Evolutionary conservation across 2,888 invertebrate species (phyloP), one percentile per base, ranked within the genome.

Genomic region (Aphodius sticticus): DNA sequence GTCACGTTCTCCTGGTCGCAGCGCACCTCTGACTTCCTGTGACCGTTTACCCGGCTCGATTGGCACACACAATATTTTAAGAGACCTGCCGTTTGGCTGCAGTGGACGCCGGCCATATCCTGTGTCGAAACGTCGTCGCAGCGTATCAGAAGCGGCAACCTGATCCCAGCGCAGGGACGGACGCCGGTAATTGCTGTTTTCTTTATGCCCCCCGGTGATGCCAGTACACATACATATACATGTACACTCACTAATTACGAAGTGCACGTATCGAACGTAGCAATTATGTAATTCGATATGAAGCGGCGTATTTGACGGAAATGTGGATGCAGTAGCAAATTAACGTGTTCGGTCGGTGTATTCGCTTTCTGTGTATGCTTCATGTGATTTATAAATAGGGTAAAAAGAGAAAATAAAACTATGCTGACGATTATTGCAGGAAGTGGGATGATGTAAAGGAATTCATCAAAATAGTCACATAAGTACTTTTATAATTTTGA

Each of bases 271-370:
- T 53, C 12, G 53, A 53, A 53, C 53, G 53, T 53, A 53, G 53
- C 53, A 53, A 53, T 53, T 53, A 53, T 53, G 53, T 53, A 53
- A 53, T 53, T 53, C 53, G 53, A 53, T 53, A 53, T 53, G 53
- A 53, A 53, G 53, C 53, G 53, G 53, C 12, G 53, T 53, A 53
- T 53, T 53, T 53, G 53, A 12, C 53, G 53, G 53, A 53, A 53
- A 53, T 53, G 53, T 53, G 53, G 53, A 53, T 53, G 53, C 53
- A 53, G 53, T 53, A 53, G 53, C 53, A 7, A 53, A 53, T 53
- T 53, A 53, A 53, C 53, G 53, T 53, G 53, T 53, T 53, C 53
- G 53, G 53, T 53, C 12, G 7, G 12, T 53, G 53, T 53, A 53
- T 53, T 53, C 7, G 38, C 38, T 38, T 38, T 38, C 7, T 38